These are phyloP conservation scores for Chamaetylas fuelleborni DNA, from an alignment of 2,113 vertebrate species.

Conservation along the genomic window DNA sequence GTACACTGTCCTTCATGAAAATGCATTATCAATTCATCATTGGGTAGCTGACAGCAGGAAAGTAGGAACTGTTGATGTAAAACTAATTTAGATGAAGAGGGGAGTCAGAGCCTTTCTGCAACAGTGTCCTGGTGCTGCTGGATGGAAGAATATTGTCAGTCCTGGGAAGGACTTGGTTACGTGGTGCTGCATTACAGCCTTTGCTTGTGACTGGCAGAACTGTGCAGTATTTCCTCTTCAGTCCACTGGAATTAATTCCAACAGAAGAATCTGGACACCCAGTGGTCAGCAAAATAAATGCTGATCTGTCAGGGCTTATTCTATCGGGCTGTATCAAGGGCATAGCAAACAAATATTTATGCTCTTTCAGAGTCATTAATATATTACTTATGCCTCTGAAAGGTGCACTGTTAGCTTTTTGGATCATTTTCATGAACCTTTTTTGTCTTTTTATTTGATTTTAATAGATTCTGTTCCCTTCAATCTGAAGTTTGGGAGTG, in stretches of 20 bases:
- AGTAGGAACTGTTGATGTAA: constrained; percentile 43
- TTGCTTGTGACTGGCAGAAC: constrained; percentile 25
- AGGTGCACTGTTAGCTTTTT: neutral
- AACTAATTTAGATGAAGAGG: constrained; percentile 29
- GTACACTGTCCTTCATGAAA: neutral
- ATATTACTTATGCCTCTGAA: neutral
- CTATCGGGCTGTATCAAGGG: neutral
- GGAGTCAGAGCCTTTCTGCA: neutral
- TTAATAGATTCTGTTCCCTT: neutral
- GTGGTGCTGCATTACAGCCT: constrained; percentile 8
- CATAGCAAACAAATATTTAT: constrained; percentile 46
- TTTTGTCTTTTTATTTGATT: neutral
- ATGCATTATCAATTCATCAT: neutral
- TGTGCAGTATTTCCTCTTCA: constrained; percentile 7
- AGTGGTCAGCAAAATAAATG: constrained; percentile 43
- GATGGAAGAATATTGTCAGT: neutral
- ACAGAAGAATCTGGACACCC: constrained; percentile 27
- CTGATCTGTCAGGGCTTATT: constrained; percentile 31
- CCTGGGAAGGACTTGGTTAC: neutral
- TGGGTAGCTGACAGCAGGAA: constrained; percentile 27
- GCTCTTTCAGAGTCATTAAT: neutral
- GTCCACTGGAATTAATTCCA: constrained; percentile 13
- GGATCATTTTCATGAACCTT: neutral
- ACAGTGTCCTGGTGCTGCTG: neutral
- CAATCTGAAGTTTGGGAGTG: neutral